Conservation (phyloP, 1,140 invertebrate genomes). For the Trichomalopsis sarcophagae region DNA sequence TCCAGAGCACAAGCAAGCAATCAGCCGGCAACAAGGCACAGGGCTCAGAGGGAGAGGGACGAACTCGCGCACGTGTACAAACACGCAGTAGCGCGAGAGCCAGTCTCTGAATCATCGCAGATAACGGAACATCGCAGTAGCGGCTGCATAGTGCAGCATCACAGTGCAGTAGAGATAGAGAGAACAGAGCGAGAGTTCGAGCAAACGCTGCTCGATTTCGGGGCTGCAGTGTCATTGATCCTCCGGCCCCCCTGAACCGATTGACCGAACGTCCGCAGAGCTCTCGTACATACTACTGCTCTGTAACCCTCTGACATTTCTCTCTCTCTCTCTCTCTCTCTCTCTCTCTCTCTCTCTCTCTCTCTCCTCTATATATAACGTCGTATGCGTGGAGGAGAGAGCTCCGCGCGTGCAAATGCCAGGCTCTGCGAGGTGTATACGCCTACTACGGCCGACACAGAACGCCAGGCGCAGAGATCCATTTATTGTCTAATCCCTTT, state of each 20-base stretch:
- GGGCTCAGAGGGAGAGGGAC: neutral
- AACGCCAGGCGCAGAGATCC: slow-evolving; percentile 12
- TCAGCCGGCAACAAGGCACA: neutral
- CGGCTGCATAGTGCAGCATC: too few relatives aligned
- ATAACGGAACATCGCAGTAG: slow-evolving; percentile 13
- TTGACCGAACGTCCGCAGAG: neutral
- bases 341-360: too few relatives aligned
- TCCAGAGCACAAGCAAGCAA: slow-evolving; percentile 7
- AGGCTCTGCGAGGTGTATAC: neutral
- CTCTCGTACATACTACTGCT: neutral
- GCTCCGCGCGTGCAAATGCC: neutral
- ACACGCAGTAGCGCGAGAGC: neutral
- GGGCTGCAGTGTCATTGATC: slow-evolving; percentile 33
- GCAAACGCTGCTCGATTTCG: neutral
- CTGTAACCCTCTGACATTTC: neutral
- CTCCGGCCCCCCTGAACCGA: neutral
- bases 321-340: neutral
- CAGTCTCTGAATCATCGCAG: neutral
- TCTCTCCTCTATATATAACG: neutral
- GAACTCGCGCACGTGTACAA: neutral
- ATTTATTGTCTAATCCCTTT: slow-evolving; percentile 42
- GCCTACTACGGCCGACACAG: neutral
- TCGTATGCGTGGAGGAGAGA: neutral
- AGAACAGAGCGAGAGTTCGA: neutral
- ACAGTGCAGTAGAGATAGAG: neutral